These are phyloP conservation scores for Drosophila limbata DNA, from an alignment of 2,888 invertebrate genomes.

Conservation along the genomic window DNA sequence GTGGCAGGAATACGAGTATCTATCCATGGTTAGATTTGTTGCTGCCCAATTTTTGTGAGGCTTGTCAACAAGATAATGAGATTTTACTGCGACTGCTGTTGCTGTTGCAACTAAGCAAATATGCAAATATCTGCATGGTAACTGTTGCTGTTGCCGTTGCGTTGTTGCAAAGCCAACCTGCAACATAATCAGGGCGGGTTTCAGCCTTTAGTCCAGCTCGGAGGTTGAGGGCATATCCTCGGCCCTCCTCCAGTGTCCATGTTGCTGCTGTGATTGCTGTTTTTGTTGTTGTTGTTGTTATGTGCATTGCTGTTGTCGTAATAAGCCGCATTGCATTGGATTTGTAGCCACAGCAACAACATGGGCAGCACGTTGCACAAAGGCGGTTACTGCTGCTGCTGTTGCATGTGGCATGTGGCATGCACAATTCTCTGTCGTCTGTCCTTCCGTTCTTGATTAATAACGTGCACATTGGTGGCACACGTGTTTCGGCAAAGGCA, in stretches of 20 bases:
- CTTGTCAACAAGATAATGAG: constrained; percentile 75
- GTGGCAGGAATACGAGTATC: neutral
- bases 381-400: constrained; percentile 13
- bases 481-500: constrained; percentile 66
- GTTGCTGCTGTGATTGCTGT: constrained; percentile 34
- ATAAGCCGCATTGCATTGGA: constrained; percentile 69
- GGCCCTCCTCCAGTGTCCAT: constrained; percentile 13
- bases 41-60: constrained; percentile 48
- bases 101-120: constrained; percentile 39
- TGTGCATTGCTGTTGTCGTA: constrained; percentile 41
- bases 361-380: constrained; percentile 42
- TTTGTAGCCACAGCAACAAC: constrained; percentile 44
- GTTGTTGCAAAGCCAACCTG: constrained; percentile 45
- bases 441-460: constrained; percentile 68
- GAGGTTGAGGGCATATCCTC: constrained; percentile 7
- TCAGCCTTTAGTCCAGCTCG: constrained; percentile 15
- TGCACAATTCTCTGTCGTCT: constrained; percentile 20
- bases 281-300: constrained; percentile 20
- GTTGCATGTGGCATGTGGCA: constrained; percentile 39
- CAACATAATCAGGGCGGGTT: constrained; percentile 35
- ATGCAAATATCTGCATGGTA: constrained; percentile 57
- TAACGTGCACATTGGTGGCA: constrained; percentile 73
- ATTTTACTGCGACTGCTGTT: constrained; percentile 37
- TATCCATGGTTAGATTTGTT: constrained; percentile 9
- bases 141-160: constrained; percentile 9